Conservation (phyloP, 2,888 invertebrate genomes). For the Dicroscelio sp. region DNA sequence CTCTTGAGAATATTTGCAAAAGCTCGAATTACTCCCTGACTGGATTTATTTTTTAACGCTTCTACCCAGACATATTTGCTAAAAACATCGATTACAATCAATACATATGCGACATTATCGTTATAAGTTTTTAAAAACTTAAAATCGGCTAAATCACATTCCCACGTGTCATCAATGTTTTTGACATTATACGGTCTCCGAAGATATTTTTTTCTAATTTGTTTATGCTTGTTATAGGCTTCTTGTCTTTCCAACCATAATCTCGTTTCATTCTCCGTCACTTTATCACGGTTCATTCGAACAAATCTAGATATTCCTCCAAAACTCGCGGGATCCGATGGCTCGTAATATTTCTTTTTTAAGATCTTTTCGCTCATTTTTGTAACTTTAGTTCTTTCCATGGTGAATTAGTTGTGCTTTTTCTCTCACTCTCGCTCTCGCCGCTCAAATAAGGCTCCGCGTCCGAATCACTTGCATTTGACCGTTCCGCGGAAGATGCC, state of each 20-base stretch:
- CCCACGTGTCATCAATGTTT: conserved; percentile 81
- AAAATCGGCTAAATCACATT: conserved; percentile 64
- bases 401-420: too few species aligned
- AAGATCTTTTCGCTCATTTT: background rate
- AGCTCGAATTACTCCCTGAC: conserved; percentile 52
- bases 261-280: background rate
- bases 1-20: conserved; percentile 54
- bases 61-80: conserved; percentile 81
- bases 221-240: conserved; percentile 71
- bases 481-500: background rate
- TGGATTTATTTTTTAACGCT: conserved; percentile 80
- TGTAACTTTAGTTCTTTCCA: too few species aligned
- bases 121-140: conserved; percentile 55
- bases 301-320: conserved; percentile 25
- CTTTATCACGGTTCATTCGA: background rate
- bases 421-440: background rate
- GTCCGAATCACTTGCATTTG: background rate
- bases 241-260: conserved; percentile 43
- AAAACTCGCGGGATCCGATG: background rate
- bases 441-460: background rate
- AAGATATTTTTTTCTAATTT: conserved; percentile 56
- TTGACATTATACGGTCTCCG: conserved; percentile 51
- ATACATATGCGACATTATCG: conserved; percentile 56
- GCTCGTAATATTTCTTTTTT: conserved; percentile 19
- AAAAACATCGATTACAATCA: conserved; percentile 70